A percentile compares a stretch with the other conserved stretches of the same genome.
Evolutionary conservation across 2,113 vertebrate genomes (phyloP).

Genomic region (Colossoma macropomum): DNA sequence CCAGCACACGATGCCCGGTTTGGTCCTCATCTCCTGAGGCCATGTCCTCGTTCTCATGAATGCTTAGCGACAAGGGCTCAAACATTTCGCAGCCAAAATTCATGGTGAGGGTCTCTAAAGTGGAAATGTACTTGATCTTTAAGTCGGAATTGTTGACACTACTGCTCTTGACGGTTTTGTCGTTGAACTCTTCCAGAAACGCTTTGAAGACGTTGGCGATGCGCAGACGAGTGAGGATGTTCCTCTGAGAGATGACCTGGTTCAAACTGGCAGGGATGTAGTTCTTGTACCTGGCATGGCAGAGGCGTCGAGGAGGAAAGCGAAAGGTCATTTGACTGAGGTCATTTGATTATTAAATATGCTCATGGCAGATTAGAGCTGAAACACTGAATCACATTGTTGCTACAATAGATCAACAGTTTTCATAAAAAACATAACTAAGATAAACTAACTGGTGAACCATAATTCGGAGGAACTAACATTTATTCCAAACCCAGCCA

Average conservation of each 20-base stretch:
- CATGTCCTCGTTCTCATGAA: conserved; percentile 77
- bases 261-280: conserved; percentile 85
- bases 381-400: not conserved
- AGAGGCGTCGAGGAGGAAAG: not conserved
- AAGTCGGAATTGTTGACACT: conserved; percentile 82
- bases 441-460: no score
- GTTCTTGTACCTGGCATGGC: conserved; percentile 67
- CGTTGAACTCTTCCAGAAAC: conserved; percentile 87
- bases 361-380: not conserved
- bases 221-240: conserved; percentile 82
- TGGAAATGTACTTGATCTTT: conserved; percentile 88
- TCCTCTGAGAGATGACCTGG: conserved; percentile 83
- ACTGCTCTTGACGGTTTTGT: conserved; percentile 82
- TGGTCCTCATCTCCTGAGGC: conserved; percentile 40
- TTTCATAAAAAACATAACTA: no score
- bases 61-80: conserved; percentile 77
- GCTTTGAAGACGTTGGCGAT: conserved; percentile 88
- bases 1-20: conserved; percentile 74
- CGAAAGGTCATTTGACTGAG: not conserved
- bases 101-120: conserved; percentile 84
- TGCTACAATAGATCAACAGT: no score
- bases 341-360: not conserved
- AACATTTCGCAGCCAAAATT: conserved; percentile 81
- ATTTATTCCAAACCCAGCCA: no score
- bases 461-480: no score